Evolutionary conservation across 2,888 invertebrate species (phyloP).

Genomic region (Nomada hirtipes): DNA sequence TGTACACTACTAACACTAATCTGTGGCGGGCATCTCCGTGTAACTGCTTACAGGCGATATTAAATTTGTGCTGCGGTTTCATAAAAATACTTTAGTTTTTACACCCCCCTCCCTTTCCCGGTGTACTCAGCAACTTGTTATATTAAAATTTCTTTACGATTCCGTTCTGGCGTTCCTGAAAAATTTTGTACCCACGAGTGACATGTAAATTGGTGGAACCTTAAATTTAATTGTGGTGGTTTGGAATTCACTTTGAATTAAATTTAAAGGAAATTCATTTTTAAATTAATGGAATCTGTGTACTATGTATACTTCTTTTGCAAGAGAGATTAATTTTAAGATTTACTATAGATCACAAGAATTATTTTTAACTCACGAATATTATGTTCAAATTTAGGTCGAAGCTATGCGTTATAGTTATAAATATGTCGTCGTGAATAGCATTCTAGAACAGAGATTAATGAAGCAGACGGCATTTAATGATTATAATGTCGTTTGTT

Average conservation of each 20-base stretch:
- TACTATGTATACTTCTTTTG: too few relatives aligned
- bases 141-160: constrained; percentile 46
- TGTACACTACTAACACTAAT: constrained; percentile 47
- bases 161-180: neutral
- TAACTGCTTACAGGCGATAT: constrained; percentile 52
- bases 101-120: neutral
- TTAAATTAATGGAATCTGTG: neutral
- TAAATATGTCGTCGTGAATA: too few relatives aligned
- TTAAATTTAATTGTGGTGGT: neutral
- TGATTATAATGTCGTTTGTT: too few relatives aligned
- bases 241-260: neutral
- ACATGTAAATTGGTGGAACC: neutral
- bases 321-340: too few relatives aligned
- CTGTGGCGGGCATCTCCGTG: constrained; percentile 24
- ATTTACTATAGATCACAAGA: too few relatives aligned
- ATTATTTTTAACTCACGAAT: too few relatives aligned
- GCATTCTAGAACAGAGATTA: too few relatives aligned
- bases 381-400: too few relatives aligned
- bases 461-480: too few relatives aligned
- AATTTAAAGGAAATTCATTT: neutral
- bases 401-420: too few relatives aligned
- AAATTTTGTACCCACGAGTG: neutral
- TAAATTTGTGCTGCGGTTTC: constrained; percentile 53
- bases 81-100: constrained; percentile 53
- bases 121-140: neutral